Conservation (phyloP, 2,888 invertebrate genomes). For the Monochamus alternatus region DNA sequence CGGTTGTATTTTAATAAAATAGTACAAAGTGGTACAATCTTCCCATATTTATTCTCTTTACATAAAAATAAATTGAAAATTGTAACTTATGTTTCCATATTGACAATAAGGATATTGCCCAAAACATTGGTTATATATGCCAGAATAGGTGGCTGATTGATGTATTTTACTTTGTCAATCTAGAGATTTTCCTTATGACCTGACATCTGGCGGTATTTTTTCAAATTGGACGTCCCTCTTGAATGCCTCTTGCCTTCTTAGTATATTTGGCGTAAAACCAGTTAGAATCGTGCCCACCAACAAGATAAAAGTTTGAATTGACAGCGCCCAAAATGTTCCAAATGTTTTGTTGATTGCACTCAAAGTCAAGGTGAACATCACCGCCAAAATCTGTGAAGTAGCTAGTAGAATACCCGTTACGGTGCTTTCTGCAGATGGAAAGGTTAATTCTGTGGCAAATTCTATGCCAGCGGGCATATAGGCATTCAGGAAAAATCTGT, state of each 20-base stretch:
- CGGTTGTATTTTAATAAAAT: too few relatives aligned
- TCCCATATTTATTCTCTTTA: too few relatives aligned
- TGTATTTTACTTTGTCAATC: too few relatives aligned
- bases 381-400: conserved; percentile 57
- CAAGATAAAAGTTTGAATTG: conserved; percentile 52
- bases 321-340: conserved; percentile 59
- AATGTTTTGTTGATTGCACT: conserved; percentile 47
- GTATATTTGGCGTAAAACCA: conserved; percentile 55
- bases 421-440: conserved; percentile 60
- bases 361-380: conserved; percentile 52
- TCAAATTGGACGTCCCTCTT: conserved; percentile 43
- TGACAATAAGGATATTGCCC: too few relatives aligned
- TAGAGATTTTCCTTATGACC: not conserved
- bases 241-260: conserved; percentile 59
- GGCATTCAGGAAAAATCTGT: conserved; percentile 60
- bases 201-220: conserved; percentile 19
- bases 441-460: conserved; percentile 61
- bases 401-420: conserved; percentile 59
- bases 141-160: too few relatives aligned
- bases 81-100: too few relatives aligned
- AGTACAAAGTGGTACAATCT: too few relatives aligned
- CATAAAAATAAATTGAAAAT: too few relatives aligned
- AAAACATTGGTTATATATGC: too few relatives aligned
- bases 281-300: conserved; percentile 56
- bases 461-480: conserved; percentile 62